Conservation (phyloP, 2,113 vertebrate species). For the Pantherophis guttatus region DNA sequence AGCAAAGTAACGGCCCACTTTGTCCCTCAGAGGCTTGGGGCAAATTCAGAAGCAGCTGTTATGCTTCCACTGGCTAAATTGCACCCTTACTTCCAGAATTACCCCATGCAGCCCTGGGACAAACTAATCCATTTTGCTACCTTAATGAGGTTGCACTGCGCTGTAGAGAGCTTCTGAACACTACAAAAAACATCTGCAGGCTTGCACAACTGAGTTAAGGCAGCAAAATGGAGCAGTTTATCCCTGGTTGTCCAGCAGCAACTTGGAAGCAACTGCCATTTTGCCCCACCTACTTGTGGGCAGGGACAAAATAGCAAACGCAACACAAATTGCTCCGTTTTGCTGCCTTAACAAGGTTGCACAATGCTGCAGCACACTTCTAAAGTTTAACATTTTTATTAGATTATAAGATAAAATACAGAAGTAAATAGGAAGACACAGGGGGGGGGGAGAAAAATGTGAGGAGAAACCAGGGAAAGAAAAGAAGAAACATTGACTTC, state of each 20-base stretch:
- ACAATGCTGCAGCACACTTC: neutral
- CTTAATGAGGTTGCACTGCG: neutral
- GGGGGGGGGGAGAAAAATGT: too few species aligned
- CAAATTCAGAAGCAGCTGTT: neutral
- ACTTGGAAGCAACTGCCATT: neutral
- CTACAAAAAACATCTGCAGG: neutral
- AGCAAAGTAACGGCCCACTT: neutral
- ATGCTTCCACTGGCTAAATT: neutral
- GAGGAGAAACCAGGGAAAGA: too few species aligned
- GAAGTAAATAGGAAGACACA: too few species aligned
- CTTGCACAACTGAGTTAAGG: neutral
- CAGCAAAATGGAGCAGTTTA: neutral
- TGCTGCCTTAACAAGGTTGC: neutral
- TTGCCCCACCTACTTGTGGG: neutral
- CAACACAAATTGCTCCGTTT: neutral
- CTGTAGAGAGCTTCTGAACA: neutral
- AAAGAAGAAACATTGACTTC: too few species aligned
- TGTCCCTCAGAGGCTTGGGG: neutral
- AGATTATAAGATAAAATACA: too few species aligned
- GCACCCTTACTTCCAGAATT: neutral
- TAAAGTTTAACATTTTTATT: too few species aligned
- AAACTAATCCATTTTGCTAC: neutral
- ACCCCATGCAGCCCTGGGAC: neutral
- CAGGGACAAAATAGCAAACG: neutral
- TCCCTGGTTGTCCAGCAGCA: neutral